phyloP scores from a whole-genome alignment of 53 echinoderm and acorn worm species.

The Patiria pectinifera region DNA sequence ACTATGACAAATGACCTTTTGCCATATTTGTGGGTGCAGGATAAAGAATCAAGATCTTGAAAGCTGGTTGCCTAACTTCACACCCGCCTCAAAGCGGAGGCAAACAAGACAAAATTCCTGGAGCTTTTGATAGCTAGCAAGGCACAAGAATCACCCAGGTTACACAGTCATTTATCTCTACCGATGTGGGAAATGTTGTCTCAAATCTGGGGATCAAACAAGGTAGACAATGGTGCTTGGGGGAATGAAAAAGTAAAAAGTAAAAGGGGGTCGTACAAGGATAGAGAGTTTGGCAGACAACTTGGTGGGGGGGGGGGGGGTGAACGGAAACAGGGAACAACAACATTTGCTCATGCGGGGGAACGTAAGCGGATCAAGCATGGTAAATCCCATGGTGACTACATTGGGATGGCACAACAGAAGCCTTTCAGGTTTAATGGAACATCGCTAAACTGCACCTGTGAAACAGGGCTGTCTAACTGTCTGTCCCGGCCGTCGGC shows the following conservation, averaged over 20 bases:
- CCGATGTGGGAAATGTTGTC: neutral
- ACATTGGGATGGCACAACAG: constrained; percentile 26
- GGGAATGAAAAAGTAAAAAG: neutral
- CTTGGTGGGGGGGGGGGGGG: neutral
- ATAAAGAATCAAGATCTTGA: neutral
- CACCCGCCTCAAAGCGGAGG: constrained; percentile 10
- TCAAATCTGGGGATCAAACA: constrained; percentile 42
- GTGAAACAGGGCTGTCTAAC: neutral
- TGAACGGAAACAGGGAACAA: constrained; percentile 2
- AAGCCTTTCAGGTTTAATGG: constrained; percentile 43
- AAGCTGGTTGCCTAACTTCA: constrained; percentile 41
- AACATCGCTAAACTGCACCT: constrained; percentile 45
- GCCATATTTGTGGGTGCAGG: neutral
- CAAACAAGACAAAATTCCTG: neutral
- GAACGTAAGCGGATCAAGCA: constrained; percentile 28
- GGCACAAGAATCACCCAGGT: neutral
- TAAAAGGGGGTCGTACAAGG: neutral
- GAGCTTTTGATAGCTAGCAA: neutral
- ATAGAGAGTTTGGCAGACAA: neutral
- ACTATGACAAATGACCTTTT: constrained; percentile 28
- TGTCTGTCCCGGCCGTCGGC: neutral
- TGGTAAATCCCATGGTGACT: constrained; percentile 48
- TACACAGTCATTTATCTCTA: constrained; percentile 37
- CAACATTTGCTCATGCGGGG: constrained; percentile 37
- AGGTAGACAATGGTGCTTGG: neutral